A percentile compares a stretch with the other conserved stretches of the same genome.
phyloP scores from a whole-genome alignment of 2,797 vertebrate species.

The Ctenopoma multispine region DNA sequence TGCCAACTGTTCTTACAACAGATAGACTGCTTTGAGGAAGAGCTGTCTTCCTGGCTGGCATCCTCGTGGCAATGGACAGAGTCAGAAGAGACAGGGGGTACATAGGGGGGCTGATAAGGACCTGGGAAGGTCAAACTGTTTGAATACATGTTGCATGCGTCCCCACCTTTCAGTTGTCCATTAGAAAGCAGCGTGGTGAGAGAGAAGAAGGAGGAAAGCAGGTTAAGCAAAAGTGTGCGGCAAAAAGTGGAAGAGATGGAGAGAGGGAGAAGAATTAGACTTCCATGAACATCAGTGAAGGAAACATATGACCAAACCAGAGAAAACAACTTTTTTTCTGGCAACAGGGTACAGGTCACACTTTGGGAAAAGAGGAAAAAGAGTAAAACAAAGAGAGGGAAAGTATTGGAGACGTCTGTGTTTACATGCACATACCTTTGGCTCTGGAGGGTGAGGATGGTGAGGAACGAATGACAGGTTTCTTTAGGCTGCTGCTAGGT shows the following conservation, averaged over 20 bases:
- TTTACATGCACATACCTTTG: constrained; percentile 88
- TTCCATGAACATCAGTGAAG: constrained; percentile 24
- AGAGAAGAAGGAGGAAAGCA: constrained; percentile 77
- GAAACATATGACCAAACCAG: constrained; percentile 13
- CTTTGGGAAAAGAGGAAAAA: constrained; percentile 3
- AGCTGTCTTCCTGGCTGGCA: constrained; percentile 80
- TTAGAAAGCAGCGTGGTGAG: constrained; percentile 92
- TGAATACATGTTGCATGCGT: constrained; percentile 91
- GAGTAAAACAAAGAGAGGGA: constrained; percentile 3
- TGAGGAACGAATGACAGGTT: constrained; percentile 90
- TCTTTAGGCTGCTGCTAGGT: constrained; percentile 86
- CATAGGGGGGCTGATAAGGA: constrained; percentile 83
- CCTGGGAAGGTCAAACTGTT: constrained; percentile 90
- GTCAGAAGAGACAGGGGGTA: constrained; percentile 73
- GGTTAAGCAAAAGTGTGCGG: constrained; percentile 63
- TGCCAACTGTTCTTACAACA: constrained; percentile 92
- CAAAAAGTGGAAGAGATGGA: constrained; percentile 29
- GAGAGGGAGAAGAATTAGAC: constrained; percentile 33
- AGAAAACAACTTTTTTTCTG: constrained; percentile 22
- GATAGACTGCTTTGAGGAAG: constrained; percentile 87
- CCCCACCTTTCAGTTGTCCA: constrained; percentile 94
- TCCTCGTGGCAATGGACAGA: constrained; percentile 59
- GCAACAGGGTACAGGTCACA: neutral
- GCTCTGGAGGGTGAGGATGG: constrained; percentile 93
- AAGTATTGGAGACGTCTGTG: neutral